phyloP scores from a whole-genome alignment of 2,888 invertebrate species.

The Melitaea athalia region DNA sequence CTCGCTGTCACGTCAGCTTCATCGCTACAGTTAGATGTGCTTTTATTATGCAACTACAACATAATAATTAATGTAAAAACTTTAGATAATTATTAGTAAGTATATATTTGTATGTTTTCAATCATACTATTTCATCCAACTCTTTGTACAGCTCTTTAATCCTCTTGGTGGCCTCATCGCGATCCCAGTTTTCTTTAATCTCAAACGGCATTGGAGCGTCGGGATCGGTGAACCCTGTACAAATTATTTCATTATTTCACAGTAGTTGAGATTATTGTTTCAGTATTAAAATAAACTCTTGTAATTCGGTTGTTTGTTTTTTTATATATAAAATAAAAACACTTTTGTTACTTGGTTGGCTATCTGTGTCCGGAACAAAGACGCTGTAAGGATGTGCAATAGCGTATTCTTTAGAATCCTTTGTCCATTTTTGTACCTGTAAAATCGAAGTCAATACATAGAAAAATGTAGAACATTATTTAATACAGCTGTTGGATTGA shows the following conservation, averaged over 20 bases:
- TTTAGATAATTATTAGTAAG: too few relatives aligned
- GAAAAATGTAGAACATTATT: background rate
- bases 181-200: background rate
- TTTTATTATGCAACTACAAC: too few relatives aligned
- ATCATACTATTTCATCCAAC: constrained; percentile 3
- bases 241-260: too few relatives aligned
- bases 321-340: too few relatives aligned
- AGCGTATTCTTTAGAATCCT: background rate
- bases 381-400: background rate
- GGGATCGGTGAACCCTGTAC: too few relatives aligned
- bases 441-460: background rate
- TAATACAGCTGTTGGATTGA: background rate
- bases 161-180: background rate
- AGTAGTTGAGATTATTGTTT: too few relatives aligned
- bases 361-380: background rate
- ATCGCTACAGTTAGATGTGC: too few relatives aligned
- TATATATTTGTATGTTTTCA: too few relatives aligned
- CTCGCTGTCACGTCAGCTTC: too few relatives aligned
- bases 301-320: too few relatives aligned
- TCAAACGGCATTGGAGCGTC: background rate
- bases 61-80: too few relatives aligned
- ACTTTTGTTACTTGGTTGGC: background rate
- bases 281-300: too few relatives aligned
- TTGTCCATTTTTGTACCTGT: constrained; percentile 1
- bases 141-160: background rate